Base-by-base conservation (phyloP, 2,888 invertebrate species). In the Cyaniris semiargus region DNA sequence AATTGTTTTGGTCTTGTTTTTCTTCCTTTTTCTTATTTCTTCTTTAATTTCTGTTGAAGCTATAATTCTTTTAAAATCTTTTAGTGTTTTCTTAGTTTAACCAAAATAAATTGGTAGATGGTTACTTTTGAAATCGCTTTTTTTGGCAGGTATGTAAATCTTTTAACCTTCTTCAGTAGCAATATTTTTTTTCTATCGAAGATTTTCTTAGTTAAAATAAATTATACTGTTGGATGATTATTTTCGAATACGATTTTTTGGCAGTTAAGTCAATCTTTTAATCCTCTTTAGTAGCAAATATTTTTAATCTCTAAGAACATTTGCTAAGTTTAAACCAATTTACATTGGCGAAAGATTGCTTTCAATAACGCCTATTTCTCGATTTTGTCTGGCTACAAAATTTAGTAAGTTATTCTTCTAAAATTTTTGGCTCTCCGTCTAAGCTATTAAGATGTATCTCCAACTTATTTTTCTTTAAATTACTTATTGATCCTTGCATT, bases 351-450 rank as follows among this genome's bases (percentile, higher is more conserved):
- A 13, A 13, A 60, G 27, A 31, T 66, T 66, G 66, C 27, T 15
- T 66, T 66, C 27, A 66, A 66, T 27, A 27, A 5, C 66, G 66
- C 66, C 66, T 66, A 66, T 66, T 66, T 66, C 27, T 27, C 15
- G 66, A 15, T 66, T 27, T 66, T 10, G 27, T 27, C 23, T 27
- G 13, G 15, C 27, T 13, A 23, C 23, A n/a, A n/a, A n/a, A n/a
- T n/a, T n/a, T n/a, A n/a, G n/a, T n/a, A n/a, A n/a, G n/a, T n/a
- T n/a, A n/a, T n/a, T n/a, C 13, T 66, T 66, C 60, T 66, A 21
- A 23, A 23, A 66, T 5, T 27, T 23, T 60, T 60, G 21, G 3
- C 3, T 60, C 23, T 66, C 66, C 66, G 66, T 13, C 66, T 66
- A 27, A 66, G 27, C 66, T 27, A 66, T 5, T 27, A 31, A 66